Conservation (phyloP, 2,797 vertebrate genomes). For the Microctenopoma stevenorrisi region DNA sequence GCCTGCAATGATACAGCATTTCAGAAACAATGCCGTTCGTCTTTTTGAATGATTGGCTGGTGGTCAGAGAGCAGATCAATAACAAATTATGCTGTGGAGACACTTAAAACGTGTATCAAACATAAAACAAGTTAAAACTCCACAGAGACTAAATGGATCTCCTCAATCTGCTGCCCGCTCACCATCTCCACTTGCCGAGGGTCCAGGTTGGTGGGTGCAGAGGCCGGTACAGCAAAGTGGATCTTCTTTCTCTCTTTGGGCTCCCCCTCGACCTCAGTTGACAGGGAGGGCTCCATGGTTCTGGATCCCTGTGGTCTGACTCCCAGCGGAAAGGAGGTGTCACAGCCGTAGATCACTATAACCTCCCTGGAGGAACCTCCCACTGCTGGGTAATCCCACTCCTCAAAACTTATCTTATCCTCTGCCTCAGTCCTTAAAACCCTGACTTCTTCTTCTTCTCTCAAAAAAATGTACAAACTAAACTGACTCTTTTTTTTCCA, state of each 20-base stretch:
- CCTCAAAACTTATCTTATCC: conserved; percentile 40
- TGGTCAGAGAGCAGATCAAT: background rate
- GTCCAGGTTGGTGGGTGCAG: conserved; percentile 91
- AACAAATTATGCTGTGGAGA: background rate
- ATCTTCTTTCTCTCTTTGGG: conserved; percentile 95
- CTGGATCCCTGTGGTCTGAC: conserved; percentile 60
- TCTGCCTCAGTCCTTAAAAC: conserved; percentile 41
- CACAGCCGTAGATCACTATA: conserved; percentile 39
- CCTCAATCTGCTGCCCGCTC: conserved; percentile 65
- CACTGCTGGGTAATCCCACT: conserved; percentile 57
- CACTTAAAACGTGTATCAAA: background rate
- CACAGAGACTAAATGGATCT: background rate
- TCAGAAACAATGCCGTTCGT: background rate
- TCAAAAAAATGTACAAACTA: conserved; percentile 3
- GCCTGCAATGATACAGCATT: background rate
- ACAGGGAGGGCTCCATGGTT: conserved; percentile 79
- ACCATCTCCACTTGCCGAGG: conserved; percentile 97
- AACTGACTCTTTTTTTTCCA: conserved; percentile 14
- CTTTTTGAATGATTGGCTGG: background rate
- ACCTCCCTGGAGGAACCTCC: conserved; percentile 62
- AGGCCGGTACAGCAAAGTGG: conserved; percentile 90
- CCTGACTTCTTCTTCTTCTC: conserved; percentile 22
- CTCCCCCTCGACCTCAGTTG: conserved; percentile 80
- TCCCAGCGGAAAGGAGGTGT: conserved; percentile 51
- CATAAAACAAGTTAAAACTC: background rate